Percentiles rank a stretch among this genome's conserved stretches.
Conservation (phyloP, 2,113 vertebrate species). For the Platysternon megacephalum region DNA sequence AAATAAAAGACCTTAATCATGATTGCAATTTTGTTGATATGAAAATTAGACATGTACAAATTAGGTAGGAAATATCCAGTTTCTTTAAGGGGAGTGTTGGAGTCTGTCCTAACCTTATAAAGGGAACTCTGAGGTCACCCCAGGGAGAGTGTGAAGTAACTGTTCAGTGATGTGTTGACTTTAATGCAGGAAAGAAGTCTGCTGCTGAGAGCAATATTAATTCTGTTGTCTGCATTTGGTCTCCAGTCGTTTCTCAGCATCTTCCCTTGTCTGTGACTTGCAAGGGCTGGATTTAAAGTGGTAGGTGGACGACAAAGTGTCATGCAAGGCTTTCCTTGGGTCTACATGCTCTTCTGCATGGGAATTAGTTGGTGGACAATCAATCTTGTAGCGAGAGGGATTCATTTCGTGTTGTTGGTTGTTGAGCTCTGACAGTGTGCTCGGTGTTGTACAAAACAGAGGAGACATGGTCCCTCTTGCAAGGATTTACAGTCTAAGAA, state of each 20-base stretch:
- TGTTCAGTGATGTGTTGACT: slow-evolving; percentile 75
- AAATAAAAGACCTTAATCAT: slow-evolving; percentile 15
- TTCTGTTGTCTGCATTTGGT: slow-evolving; percentile 25
- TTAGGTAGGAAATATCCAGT: slow-evolving; percentile 67
- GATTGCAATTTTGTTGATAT: slow-evolving; percentile 43
- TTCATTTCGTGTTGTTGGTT: neutral
- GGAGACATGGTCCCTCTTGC: neutral
- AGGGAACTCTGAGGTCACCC: slow-evolving; percentile 57
- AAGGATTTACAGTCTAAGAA: neutral
- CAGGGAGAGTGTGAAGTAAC: slow-evolving; percentile 72
- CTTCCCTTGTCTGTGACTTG: neutral
- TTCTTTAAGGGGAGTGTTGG: slow-evolving; percentile 27
- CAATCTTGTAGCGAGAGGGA: neutral
- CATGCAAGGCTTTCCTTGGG: rapidly evolving
- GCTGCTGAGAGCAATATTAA: slow-evolving; percentile 49
- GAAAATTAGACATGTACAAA: slow-evolving; percentile 66
- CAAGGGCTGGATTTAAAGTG: rapidly evolving
- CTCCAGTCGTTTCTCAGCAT: neutral
- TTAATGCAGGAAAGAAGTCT: slow-evolving; percentile 73
- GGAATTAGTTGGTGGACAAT: neutral
- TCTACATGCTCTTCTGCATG: neutral
- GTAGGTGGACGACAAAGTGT: neutral
- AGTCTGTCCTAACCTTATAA: slow-evolving; percentile 46
- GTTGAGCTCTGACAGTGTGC: neutral
- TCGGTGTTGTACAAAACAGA: neutral